Conservation (phyloP, 1,140 invertebrate genomes). For the Doryteuthis pealeii region DNA sequence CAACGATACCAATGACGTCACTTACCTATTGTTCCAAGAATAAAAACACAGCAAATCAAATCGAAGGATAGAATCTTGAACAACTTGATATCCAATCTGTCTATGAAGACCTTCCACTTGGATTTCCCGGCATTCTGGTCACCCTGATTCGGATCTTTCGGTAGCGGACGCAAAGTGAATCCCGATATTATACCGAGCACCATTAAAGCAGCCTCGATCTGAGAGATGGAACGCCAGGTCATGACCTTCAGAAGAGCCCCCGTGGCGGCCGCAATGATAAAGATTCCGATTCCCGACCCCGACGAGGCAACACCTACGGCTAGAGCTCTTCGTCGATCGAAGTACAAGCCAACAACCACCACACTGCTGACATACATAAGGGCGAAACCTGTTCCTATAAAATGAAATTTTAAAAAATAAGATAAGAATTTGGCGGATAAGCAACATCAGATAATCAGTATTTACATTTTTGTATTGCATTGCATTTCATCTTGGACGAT, state of each 20-base stretch:
- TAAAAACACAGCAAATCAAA: not conserved
- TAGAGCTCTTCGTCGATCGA: not conserved
- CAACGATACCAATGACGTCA: too few relatives aligned
- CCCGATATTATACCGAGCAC: not conserved
- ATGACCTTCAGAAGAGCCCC: not conserved
- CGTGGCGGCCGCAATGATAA: not conserved
- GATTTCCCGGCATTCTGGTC: not conserved
- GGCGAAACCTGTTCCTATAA: not conserved
- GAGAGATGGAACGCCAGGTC: not conserved
- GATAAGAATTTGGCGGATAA: too few relatives aligned
- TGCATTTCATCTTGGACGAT: too few relatives aligned
- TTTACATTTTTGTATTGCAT: too few relatives aligned
- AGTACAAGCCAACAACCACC: conserved; percentile 7
- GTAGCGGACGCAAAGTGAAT: not conserved
- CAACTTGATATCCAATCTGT: not conserved
- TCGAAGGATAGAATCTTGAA: not conserved
- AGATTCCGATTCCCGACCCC: not conserved
- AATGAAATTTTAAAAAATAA: too few relatives aligned
- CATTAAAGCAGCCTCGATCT: not conserved
- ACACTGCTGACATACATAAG: not conserved
- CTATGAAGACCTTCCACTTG: not conserved
- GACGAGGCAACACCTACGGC: not conserved
- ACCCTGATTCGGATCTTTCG: not conserved
- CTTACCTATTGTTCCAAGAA: conserved; percentile 4
- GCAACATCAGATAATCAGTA: too few relatives aligned